Conservation (phyloP, 92 coral and sea anemone species). For the Epizoanthus stellaris region DNA sequence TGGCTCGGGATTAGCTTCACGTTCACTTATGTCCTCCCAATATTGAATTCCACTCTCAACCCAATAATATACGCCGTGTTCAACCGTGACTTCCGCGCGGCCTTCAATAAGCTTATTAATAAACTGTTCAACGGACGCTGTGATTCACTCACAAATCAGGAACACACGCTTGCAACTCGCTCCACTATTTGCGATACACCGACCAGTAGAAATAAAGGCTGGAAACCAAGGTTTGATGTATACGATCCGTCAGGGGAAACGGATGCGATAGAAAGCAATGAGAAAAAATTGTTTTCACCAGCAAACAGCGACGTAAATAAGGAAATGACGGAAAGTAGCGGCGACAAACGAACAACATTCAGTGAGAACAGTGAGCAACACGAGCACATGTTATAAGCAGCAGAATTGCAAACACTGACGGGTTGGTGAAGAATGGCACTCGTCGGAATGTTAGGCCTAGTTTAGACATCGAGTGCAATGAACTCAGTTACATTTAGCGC, state of each 20-base stretch:
- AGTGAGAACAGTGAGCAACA: not conserved
- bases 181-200: slow-evolving; percentile 1
- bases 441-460: too few relatives aligned
- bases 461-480: too few relatives aligned
- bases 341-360: not conserved
- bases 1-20: slow-evolving; percentile 54
- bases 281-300: not conserved
- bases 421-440: not conserved
- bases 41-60: slow-evolving; percentile 77
- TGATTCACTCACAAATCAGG: not conserved
- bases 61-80: slow-evolving; percentile 85
- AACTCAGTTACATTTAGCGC: too few relatives aligned
- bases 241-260: slow-evolving; percentile 24
- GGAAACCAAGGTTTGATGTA: slow-evolving; percentile 22
- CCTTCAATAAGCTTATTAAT: slow-evolving; percentile 48
- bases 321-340: not conserved
- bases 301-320: not conserved
- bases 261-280: not conserved
- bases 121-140: slow-evolving; percentile 1
- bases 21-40: slow-evolving; percentile 73
- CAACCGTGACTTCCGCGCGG: slow-evolving; percentile 78
- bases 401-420: not conserved
- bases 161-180: slow-evolving; percentile 14
- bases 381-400: not conserved
- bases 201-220: not conserved